A percentile compares a stretch with the other conserved stretches of the same genome.
phyloP scores from a whole-genome alignment of 1,140 invertebrate species.

The Drosophila nigrodunni region DNA sequence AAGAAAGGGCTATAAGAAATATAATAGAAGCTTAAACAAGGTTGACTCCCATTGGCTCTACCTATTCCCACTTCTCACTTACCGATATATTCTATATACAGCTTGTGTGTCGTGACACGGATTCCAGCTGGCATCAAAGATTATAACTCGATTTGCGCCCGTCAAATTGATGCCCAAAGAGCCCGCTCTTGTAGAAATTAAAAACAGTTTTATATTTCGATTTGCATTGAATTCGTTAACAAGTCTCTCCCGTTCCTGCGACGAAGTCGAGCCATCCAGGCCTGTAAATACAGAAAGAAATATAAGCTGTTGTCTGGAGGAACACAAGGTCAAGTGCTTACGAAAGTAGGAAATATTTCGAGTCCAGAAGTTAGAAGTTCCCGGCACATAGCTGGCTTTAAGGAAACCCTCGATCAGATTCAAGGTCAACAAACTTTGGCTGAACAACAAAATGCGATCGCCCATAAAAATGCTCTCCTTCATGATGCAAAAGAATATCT shows the following conservation, averaged over 20 bases:
- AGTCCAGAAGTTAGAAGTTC: slow-evolving; percentile 91
- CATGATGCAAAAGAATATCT: slow-evolving; percentile 96
- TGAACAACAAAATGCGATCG: slow-evolving; percentile 98
- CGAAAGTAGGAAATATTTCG: slow-evolving; percentile 96
- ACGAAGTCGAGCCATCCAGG: slow-evolving; percentile 97
- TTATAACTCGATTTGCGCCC: slow-evolving; percentile 98
- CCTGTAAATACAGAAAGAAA: slow-evolving; percentile 84
- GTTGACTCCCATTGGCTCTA: too few relatives aligned
- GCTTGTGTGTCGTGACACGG: slow-evolving; percentile 99
- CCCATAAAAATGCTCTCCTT: slow-evolving; percentile 94
- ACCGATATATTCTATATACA: slow-evolving; percentile 97
- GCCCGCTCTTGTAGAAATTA: slow-evolving; percentile 98
- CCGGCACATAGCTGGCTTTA: slow-evolving; percentile 91
- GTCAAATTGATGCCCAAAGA: slow-evolving; percentile 99
- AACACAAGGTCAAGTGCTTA: slow-evolving; percentile 86
- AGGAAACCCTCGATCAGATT: slow-evolving; percentile 99
- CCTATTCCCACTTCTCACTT: too few relatives aligned
- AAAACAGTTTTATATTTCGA: slow-evolving; percentile 94
- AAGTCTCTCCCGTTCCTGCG: slow-evolving; percentile 96
- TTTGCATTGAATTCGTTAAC: slow-evolving; percentile 99
- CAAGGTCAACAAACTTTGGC: slow-evolving; percentile 97
- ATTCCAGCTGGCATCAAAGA: slow-evolving; percentile 99
- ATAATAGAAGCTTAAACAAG: too few relatives aligned
- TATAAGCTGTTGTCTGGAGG: not conserved
- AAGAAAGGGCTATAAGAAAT: too few relatives aligned